A percentile compares a stretch with the other conserved stretches of the same genome.
phyloP scores from a whole-genome alignment of 2,113 vertebrate species.

The Mohoua ochrocephala region DNA sequence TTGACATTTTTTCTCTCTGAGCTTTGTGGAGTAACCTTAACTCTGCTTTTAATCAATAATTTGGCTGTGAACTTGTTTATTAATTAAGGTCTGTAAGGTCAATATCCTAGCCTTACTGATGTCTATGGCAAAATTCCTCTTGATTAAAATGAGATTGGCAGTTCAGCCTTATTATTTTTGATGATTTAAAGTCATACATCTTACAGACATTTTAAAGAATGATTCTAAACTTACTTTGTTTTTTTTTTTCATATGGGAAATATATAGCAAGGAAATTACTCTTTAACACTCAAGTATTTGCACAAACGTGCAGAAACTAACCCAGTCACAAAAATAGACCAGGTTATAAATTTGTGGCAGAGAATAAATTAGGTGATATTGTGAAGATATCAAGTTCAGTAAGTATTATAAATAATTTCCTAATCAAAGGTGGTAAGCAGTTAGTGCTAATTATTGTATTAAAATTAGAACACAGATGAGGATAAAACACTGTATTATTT shows the following conservation, averaged over 20 bases:
- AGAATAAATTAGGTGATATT: background rate
- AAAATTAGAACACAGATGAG: conserved; percentile 9
- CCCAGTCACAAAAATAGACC: background rate
- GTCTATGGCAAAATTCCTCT: background rate
- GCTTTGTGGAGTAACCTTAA: background rate
- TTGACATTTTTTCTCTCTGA: background rate
- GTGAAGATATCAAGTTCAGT: background rate
- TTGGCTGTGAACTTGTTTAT: background rate
- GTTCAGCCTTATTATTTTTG: background rate
- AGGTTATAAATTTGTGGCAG: background rate
- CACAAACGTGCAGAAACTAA: background rate
- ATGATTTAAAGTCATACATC: background rate
- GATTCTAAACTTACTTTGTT: background rate
- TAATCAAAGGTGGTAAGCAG: conserved; percentile 15
- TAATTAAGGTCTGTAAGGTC: background rate
- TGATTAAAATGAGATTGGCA: background rate
- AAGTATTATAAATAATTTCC: conserved; percentile 5
- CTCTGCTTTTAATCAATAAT: background rate
- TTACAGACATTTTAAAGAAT: background rate
- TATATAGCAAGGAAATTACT: background rate
- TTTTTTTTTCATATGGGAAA: background rate
- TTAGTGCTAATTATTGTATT: conserved; percentile 7
- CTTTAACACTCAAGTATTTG: background rate
- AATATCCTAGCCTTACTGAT: background rate
- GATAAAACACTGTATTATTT: background rate